phyloP scores from a whole-genome alignment of 2,888 invertebrate species.

The Patella caerulea region DNA sequence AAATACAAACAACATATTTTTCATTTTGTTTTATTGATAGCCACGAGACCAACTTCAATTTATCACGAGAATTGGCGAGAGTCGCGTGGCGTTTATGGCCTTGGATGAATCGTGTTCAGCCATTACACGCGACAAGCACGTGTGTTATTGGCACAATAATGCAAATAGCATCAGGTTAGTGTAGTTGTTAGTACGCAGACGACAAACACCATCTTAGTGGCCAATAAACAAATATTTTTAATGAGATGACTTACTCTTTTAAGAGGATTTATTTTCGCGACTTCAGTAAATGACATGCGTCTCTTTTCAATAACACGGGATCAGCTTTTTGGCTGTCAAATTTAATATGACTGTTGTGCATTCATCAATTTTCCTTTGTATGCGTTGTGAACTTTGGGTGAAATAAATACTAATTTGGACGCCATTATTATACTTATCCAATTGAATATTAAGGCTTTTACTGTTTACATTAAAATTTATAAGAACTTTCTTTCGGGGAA shows the following conservation, averaged over 20 bases:
- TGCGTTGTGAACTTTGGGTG: too few relatives aligned
- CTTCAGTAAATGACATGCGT: not conserved
- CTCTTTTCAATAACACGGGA: conserved; percentile 1
- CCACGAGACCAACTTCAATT: not conserved
- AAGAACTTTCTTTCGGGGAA: too few relatives aligned
- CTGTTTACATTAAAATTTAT: too few relatives aligned
- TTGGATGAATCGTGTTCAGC: not conserved
- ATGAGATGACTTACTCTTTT: conserved; percentile 2
- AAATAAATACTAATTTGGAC: too few relatives aligned
- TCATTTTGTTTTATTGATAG: not conserved
- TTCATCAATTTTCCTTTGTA: too few relatives aligned
- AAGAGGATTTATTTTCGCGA: conserved; percentile 1
- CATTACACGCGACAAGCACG: not conserved
- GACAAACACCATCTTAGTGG: conserved; percentile 5
- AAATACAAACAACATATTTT: conserved; percentile 7
- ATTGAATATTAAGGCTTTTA: too few relatives aligned
- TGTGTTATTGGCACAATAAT: not conserved
- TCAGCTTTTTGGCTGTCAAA: not conserved
- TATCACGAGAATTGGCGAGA: conserved; percentile 4
- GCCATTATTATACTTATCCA: too few relatives aligned
- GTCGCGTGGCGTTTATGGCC: conserved; percentile 1
- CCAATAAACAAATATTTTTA: conserved; percentile 12
- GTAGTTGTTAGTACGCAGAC: not conserved
- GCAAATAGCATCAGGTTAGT: conserved; percentile 8
- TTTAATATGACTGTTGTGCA: not conserved